phyloP scores from a whole-genome alignment of 2,113 vertebrate genomes.

The Sinocyclocheilus anophthalmus region DNA sequence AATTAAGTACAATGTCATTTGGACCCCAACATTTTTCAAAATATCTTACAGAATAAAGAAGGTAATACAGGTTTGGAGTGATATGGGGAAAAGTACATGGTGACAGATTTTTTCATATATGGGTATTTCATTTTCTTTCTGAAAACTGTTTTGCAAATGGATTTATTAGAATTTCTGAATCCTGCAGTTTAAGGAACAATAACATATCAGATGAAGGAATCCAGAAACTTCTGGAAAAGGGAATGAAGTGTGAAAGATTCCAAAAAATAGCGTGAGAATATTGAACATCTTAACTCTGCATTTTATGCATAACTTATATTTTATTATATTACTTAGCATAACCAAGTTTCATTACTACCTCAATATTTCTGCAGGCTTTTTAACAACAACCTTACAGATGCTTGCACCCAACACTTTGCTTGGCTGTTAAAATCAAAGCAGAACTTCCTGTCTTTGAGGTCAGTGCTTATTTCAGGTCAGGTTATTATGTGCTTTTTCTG shows the following conservation, averaged over 20 bases:
- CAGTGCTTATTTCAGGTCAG: background rate
- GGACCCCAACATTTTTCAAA: too few species aligned
- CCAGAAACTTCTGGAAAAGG: constrained; percentile 74
- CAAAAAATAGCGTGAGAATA: constrained; percentile 82
- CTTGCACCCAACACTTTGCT: constrained; percentile 74
- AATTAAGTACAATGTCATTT: background rate
- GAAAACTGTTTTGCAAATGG: background rate
- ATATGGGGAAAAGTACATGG: background rate
- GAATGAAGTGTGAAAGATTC: constrained; percentile 74
- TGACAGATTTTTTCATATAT: background rate
- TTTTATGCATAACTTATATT: constrained; percentile 3
- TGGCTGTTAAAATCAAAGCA: constrained; percentile 74
- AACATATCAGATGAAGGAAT: constrained; percentile 83
- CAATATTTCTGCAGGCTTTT: constrained; percentile 75
- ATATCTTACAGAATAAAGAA: too few species aligned
- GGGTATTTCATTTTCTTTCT: background rate
- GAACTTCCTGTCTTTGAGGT: constrained; percentile 83
- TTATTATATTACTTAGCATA: background rate
- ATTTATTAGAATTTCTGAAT: background rate
- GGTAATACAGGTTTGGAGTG: background rate
- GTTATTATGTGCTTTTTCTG: background rate
- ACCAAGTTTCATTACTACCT: background rate
- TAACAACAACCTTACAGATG: constrained; percentile 85
- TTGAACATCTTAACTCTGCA: background rate
- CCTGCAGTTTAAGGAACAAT: constrained; percentile 81